Conservation (phyloP, 2,888 invertebrate genomes). For the Platycnemis pennipes region DNA sequence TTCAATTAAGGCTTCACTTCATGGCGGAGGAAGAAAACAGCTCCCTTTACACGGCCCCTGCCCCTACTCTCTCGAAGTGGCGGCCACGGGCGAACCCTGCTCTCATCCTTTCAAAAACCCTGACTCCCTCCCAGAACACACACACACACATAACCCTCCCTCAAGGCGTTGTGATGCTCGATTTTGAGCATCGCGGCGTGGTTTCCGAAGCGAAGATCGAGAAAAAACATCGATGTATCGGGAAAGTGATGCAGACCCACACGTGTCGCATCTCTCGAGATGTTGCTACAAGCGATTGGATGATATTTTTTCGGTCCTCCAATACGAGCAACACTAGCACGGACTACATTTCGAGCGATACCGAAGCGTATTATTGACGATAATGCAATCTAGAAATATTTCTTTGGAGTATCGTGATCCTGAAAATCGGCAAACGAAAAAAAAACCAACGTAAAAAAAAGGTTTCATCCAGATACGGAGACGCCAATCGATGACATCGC, state of each 20-base stretch:
- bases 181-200: neutral
- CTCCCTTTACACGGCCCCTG: neutral
- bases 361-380: too few relatives aligned
- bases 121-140: neutral
- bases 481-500: too few relatives aligned
- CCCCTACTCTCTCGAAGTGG: neutral
- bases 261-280: neutral
- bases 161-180: neutral
- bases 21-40: constrained; percentile 22
- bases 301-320: too few relatives aligned
- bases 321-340: too few relatives aligned
- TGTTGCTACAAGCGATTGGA: too few relatives aligned
- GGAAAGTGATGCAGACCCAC: neutral
- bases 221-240: neutral
- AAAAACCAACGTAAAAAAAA: too few relatives aligned
- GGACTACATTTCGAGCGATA: too few relatives aligned
- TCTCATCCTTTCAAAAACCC: neutral
- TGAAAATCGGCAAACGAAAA: too few relatives aligned
- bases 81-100: neutral
- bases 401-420: too few relatives aligned
- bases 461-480: too few relatives aligned
- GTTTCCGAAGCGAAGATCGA: neutral
- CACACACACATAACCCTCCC: neutral
- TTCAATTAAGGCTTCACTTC: constrained; percentile 39
- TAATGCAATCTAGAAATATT: too few relatives aligned